phyloP scores from a whole-genome alignment of 2,113 vertebrate species.

The Cryptotis parvus region DNA sequence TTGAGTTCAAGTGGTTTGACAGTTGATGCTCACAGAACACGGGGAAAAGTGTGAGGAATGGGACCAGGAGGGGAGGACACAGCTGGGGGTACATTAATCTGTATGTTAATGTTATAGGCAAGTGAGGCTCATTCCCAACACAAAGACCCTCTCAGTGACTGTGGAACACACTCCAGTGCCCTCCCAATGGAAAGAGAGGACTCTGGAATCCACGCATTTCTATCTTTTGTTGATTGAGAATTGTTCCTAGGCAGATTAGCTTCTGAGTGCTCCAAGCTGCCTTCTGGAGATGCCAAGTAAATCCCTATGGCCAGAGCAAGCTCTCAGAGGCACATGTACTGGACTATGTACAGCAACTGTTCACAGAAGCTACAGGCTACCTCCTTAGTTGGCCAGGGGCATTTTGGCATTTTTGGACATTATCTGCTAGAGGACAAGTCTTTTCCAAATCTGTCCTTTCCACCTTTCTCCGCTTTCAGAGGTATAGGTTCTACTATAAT shows the following conservation, averaged over 20 bases:
- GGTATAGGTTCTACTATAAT: background rate
- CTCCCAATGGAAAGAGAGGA: background rate
- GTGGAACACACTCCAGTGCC: background rate
- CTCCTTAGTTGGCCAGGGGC: background rate
- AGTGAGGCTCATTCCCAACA: background rate
- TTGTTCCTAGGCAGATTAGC: background rate
- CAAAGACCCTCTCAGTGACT: background rate
- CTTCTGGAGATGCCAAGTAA: too few species aligned
- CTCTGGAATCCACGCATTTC: background rate
- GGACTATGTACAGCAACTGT: background rate
- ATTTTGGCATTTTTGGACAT: background rate
- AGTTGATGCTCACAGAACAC: background rate
- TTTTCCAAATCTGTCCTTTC: background rate
- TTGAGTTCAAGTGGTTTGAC: background rate
- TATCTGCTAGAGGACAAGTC: background rate
- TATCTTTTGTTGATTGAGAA: background rate
- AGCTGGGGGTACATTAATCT: background rate
- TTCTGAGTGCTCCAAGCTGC: background rate
- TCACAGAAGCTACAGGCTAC: background rate
- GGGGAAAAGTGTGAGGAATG: background rate
- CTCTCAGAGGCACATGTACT: background rate
- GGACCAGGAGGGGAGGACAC: background rate
- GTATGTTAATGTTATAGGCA: background rate
- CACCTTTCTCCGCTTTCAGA: background rate
- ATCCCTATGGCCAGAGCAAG: too few species aligned